Conservation (phyloP, 2,888 invertebrate genomes). For the Sphinx pinastri region DNA sequence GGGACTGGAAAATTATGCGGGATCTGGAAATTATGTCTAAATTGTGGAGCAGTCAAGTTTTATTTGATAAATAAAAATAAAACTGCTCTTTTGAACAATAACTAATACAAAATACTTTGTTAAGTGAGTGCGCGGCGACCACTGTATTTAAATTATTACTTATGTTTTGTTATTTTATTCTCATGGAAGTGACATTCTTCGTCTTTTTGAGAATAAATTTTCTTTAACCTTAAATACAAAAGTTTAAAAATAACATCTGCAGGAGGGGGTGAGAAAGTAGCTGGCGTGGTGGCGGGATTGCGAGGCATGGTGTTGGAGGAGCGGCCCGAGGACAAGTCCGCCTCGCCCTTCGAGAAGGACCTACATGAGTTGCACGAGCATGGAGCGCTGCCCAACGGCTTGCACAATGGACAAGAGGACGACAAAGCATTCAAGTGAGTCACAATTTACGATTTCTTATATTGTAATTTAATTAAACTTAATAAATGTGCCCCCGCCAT, state of each 20-base stretch:
- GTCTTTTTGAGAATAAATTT: no score
- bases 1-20: no score
- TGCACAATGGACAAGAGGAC: conserved; percentile 88
- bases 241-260: conserved; percentile 34
- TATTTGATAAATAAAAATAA: no score
- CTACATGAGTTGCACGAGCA: conserved; percentile 77
- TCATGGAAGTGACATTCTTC: no score
- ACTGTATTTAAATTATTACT: no score
- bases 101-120: no score
- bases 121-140: no score
- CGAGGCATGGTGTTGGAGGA: conserved; percentile 78
- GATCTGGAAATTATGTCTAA: no score
- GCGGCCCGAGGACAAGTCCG: conserved; percentile 73
- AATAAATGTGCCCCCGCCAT: conserved; percentile 17
- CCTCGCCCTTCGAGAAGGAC: conserved; percentile 78
- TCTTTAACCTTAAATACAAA: no score
- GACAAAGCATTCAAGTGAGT: conserved; percentile 96
- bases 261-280: conserved; percentile 70
- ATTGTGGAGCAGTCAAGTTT: no score
- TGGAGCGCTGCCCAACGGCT: conserved; percentile 82
- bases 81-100: no score
- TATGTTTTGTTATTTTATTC: no score
- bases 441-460: neutral
- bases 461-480: neutral
- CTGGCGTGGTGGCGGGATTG: conserved; percentile 73